Evolutionary conservation across 1,140 invertebrate species (phyloP).

Genomic region (Saccostrea echinata): DNA sequence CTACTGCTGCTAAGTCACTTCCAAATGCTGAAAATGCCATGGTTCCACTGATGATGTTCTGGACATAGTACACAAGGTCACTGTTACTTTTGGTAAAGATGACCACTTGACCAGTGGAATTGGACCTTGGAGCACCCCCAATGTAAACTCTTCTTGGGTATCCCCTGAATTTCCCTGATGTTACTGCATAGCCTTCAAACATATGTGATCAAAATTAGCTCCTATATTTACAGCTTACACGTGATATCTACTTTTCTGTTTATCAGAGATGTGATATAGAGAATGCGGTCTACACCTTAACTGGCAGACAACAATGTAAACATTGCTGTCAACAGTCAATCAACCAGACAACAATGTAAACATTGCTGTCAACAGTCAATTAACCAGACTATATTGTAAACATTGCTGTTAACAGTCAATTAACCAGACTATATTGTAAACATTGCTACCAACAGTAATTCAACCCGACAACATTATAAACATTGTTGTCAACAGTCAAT

Average conservation of each 20-base stretch:
- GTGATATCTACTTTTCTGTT: not conserved
- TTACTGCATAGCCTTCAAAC: slow-evolving; percentile 68
- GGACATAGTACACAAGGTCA: slow-evolving; percentile 57
- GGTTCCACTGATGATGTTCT: slow-evolving; percentile 64
- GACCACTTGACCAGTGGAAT: slow-evolving; percentile 85
- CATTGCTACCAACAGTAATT: too few relatives aligned
- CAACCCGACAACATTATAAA: too few relatives aligned
- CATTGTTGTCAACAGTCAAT: too few relatives aligned
- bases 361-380: too few relatives aligned
- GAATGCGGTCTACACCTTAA: too few relatives aligned
- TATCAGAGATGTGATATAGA: not conserved
- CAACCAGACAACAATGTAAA: too few relatives aligned
- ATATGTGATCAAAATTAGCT: not conserved
- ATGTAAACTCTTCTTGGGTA: slow-evolving; percentile 85
- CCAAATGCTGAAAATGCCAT: slow-evolving; percentile 98
- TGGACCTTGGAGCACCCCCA: slow-evolving; percentile 94
- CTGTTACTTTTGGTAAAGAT: slow-evolving; percentile 84
- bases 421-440: too few relatives aligned
- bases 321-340: too few relatives aligned
- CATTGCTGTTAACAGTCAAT: too few relatives aligned
- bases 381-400: too few relatives aligned
- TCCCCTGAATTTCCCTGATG: slow-evolving; percentile 61
- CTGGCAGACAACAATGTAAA: too few relatives aligned
- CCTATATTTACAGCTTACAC: not conserved
- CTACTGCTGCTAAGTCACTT: slow-evolving; percentile 90